Percentiles rank a stretch among this genome's conserved stretches.
phyloP scores from a whole-genome alignment of 2,888 invertebrate genomes.

The Brachyptera risi region DNA sequence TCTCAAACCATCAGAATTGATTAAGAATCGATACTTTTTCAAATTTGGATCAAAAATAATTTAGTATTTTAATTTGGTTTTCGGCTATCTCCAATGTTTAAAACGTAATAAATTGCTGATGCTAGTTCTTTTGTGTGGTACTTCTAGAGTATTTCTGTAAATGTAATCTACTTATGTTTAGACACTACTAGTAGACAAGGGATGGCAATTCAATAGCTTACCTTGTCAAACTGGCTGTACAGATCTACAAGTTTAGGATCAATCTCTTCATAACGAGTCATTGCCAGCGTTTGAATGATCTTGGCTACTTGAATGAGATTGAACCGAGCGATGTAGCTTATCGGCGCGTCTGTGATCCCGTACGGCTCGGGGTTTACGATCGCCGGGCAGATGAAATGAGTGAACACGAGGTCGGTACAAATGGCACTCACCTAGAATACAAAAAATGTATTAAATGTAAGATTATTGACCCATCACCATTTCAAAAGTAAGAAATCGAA shows the following conservation, averaged over 20 bases:
- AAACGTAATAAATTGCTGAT: no score
- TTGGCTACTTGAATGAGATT: constrained; percentile 89
- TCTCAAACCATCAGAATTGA: no score
- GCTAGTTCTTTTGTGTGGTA: no score
- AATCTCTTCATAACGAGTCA: constrained; percentile 72
- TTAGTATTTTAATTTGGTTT: no score
- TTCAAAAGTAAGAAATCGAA: no score
- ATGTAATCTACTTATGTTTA: no score
- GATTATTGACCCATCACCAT: no score
- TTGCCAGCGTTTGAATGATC: constrained; percentile 85
- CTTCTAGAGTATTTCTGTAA: no score
- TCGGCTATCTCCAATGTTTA: no score
- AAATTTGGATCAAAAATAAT: no score
- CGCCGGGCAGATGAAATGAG: constrained; percentile 92
- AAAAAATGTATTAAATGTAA: not conserved
- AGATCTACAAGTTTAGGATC: constrained; percentile 69
- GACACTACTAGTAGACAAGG: not conserved
- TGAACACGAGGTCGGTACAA: constrained; percentile 89
- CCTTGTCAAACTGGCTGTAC: constrained; percentile 73
- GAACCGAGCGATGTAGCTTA: constrained; percentile 85
- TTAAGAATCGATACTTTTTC: no score
- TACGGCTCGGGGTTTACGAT: constrained; percentile 94
- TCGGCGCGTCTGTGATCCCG: constrained; percentile 89
- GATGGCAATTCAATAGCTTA: constrained; percentile 35
- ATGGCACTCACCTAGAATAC: constrained; percentile 51